These are phyloP conservation scores for Candidula unifasciata DNA, from an alignment of 2,888 invertebrate genomes.

Conservation along the genomic window DNA sequence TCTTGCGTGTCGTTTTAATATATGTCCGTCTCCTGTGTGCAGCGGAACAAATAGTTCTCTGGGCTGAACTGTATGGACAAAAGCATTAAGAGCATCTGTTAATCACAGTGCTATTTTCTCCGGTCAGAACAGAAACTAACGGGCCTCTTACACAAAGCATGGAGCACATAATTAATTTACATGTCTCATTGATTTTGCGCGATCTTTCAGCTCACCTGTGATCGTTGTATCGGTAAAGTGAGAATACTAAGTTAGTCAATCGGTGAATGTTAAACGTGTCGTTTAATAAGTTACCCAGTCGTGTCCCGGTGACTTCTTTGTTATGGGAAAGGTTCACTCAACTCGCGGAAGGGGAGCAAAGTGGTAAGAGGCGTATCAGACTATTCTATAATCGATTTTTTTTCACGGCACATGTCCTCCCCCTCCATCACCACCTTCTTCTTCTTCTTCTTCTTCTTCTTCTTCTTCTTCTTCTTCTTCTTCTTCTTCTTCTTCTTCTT, in stretches of 20 bases:
- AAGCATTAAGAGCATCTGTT: slow-evolving; percentile 16
- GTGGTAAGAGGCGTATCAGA: too few relatives aligned
- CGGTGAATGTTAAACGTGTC: not conserved
- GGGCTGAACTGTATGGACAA: not conserved
- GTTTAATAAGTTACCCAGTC: slow-evolving; percentile 11
- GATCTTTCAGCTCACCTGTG: slow-evolving; percentile 10
- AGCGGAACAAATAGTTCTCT: not conserved
- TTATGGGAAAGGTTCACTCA: not conserved
- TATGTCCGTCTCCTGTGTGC: not conserved
- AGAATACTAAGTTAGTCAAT: slow-evolving; percentile 9
- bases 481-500: too few relatives aligned
- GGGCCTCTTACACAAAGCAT: slow-evolving; percentile 14
- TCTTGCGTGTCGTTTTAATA: slow-evolving; percentile 39
- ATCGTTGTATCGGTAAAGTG: not conserved
- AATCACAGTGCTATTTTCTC: not conserved
- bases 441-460: too few relatives aligned
- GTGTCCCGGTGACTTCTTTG: not conserved
- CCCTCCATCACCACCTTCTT: too few relatives aligned
- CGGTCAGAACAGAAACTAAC: not conserved
- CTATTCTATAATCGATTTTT: too few relatives aligned
- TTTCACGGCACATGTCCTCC: too few relatives aligned
- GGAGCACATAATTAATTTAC: slow-evolving; percentile 13
- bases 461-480: too few relatives aligned
- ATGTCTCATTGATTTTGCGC: not conserved
- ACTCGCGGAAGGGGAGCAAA: too few relatives aligned